phyloP scores from a whole-genome alignment of 2,113 vertebrate species.

The Platichthys flesus region DNA sequence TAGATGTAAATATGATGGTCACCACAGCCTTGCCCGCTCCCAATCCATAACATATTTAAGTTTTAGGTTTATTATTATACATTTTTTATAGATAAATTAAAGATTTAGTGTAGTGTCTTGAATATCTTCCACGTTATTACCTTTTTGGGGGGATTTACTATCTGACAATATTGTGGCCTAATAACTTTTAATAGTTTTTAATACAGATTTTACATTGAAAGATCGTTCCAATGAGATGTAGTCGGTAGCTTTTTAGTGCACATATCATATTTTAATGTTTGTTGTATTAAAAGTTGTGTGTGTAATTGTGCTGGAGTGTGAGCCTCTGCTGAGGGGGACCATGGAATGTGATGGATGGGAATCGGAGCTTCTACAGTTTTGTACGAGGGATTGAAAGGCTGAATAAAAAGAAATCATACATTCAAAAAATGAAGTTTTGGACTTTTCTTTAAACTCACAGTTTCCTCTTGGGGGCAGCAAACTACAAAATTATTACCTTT shows the following conservation, averaged over 20 bases:
- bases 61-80: neutral
- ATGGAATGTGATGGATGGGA: constrained; percentile 24
- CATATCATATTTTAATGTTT: constrained; percentile 58
- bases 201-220: no score
- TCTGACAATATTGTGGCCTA: constrained; percentile 27
- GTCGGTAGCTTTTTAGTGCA: constrained; percentile 58
- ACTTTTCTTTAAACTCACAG: neutral
- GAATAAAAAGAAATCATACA: constrained; percentile 68
- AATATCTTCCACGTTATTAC: constrained; percentile 19
- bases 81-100: constrained; percentile 54
- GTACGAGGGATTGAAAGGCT: constrained; percentile 34
- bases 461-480: constrained; percentile 10
- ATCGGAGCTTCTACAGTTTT: constrained; percentile 17
- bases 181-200: constrained; percentile 18
- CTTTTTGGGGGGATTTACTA: constrained; percentile 41
- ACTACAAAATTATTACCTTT: neutral
- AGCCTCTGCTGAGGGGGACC: neutral
- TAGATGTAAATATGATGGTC: constrained; percentile 55
- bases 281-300: constrained; percentile 39
- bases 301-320: neutral
- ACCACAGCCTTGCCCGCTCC: constrained; percentile 23
- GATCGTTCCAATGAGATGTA: neutral
- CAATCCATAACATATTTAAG: constrained; percentile 40
- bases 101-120: constrained; percentile 33
- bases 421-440: rapidly evolving